Evolutionary conservation across 1,140 invertebrate species (phyloP), one percentile per base, ranked within the genome.

Genomic region (Drosophila jambulina): DNA sequence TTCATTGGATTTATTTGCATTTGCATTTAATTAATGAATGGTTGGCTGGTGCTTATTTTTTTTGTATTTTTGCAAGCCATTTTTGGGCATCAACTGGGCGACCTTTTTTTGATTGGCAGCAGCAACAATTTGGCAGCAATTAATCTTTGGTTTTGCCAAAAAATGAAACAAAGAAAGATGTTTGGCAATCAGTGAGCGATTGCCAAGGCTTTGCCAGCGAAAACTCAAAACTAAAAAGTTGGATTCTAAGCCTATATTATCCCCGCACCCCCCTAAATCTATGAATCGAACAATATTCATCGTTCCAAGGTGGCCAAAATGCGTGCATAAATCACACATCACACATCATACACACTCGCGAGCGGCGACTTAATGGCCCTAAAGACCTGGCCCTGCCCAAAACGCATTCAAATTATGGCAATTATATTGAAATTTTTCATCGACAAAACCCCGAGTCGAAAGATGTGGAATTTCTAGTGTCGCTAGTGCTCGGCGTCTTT

Each of bases 51-150:
- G 75, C 76, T 54, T n/a, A n/a, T 60, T 27, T 38, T 38, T 25
- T 76, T 74, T 49, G 2, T 3, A 9, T 25, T 51, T 51, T 19
- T 25, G 27, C 36, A 51, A 46, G 51, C 82, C 69, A 86, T 74
- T 80, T 82, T 78, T 86, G 83, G 83, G 72, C 80, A 87, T 82
- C 83, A 87, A 87, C 79, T 82, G 67, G 83, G 63, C 83, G 84
- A 87, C 84, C 83, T 87, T 87, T 87, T 87, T 87, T 75, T 87
- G 84, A 87, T 87, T 87, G 83, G 83, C 83, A 87, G 83, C 79
- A 87, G 81, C 80, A 62, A 85, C 62, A 67, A 62, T 49, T 72
- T 80, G 84, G 76, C 84, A 87, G 83, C 83, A 82, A 87, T 87
- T 87, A 87, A 87, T 88, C 80, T 82, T 80, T 12, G 65, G 6